Conservation (phyloP, 2,888 invertebrate genomes). For the Agrotis exclamationis region DNA sequence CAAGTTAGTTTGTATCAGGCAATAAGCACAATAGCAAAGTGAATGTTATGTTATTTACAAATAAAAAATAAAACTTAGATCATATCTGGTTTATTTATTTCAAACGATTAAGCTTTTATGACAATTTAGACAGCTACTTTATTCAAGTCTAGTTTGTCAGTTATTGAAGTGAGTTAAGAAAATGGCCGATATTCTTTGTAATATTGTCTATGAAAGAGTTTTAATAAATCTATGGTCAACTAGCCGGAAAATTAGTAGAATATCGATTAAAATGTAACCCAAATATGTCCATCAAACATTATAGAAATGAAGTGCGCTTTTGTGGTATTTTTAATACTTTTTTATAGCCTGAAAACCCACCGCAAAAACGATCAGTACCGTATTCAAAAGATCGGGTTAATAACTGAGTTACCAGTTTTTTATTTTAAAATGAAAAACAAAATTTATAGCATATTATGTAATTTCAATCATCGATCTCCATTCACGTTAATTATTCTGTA, state of each 20-base stretch:
- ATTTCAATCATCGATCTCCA: slow-evolving; percentile 10
- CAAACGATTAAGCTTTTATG: slow-evolving; percentile 8
- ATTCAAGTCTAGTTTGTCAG: not conserved
- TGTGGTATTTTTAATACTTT: slow-evolving; percentile 16
- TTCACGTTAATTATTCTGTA: slow-evolving; percentile 28
- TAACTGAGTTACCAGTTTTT: not conserved
- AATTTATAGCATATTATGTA: slow-evolving; percentile 7
- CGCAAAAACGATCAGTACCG: not conserved
- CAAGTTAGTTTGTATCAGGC: slow-evolving; percentile 6
- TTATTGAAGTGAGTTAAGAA: slow-evolving; percentile 31
- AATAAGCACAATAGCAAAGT: slow-evolving; percentile 27
- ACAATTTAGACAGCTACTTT: slow-evolving; percentile 37
- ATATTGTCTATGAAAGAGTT: slow-evolving; percentile 10
- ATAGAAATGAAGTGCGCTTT: not conserved
- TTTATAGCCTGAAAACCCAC: not conserved
- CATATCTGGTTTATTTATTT: slow-evolving; percentile 22
- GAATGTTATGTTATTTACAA: slow-evolving; percentile 28
- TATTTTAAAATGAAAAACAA: not conserved
- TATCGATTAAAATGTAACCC: slow-evolving; percentile 32
- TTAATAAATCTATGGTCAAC: slow-evolving; percentile 29
- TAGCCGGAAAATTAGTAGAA: slow-evolving; percentile 43
- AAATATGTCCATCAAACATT: slow-evolving; percentile 15
- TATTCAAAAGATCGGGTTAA: not conserved
- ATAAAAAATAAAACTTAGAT: slow-evolving; percentile 13
- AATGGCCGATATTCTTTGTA: slow-evolving; percentile 10